phyloP scores from a whole-genome alignment of 1,140 invertebrate species.

The Chionoecetes opilio region DNA sequence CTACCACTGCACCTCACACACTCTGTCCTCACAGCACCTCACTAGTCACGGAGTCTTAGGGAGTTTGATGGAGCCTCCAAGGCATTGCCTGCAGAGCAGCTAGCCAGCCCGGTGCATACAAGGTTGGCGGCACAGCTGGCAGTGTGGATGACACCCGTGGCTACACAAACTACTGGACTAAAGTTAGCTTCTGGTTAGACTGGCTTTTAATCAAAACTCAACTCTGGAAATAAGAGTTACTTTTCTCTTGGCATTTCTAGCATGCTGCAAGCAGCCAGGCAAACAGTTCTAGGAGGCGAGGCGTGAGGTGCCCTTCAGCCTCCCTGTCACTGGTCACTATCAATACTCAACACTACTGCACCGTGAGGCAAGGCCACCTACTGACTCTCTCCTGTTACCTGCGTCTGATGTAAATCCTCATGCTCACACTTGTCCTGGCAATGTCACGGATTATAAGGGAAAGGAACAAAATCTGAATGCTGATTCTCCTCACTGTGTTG shows the following conservation, averaged over 20 bases:
- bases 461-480: neutral
- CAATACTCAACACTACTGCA: neutral
- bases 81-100: neutral
- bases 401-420: slow-evolving; percentile 70
- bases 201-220: neutral
- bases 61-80: neutral
- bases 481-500: neutral
- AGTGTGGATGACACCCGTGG: neutral
- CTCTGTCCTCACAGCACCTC: neutral
- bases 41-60: neutral
- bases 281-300: neutral
- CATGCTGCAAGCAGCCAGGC: neutral
- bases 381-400: slow-evolving; percentile 36
- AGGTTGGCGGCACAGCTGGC: neutral
- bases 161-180: neutral
- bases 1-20: neutral
- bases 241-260: neutral
- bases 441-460: slow-evolving; percentile 40
- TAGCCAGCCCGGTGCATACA: neutral
- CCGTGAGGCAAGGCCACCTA: slow-evolving; percentile 25
- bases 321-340: neutral
- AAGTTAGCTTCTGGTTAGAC: slow-evolving; percentile 40
- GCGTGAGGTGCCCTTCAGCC: neutral
- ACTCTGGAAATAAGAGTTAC: neutral
- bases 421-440: slow-evolving; percentile 65